Evolutionary conservation across 1,140 invertebrate species (phyloP).

Genomic region (Plectus sambesii): DNA sequence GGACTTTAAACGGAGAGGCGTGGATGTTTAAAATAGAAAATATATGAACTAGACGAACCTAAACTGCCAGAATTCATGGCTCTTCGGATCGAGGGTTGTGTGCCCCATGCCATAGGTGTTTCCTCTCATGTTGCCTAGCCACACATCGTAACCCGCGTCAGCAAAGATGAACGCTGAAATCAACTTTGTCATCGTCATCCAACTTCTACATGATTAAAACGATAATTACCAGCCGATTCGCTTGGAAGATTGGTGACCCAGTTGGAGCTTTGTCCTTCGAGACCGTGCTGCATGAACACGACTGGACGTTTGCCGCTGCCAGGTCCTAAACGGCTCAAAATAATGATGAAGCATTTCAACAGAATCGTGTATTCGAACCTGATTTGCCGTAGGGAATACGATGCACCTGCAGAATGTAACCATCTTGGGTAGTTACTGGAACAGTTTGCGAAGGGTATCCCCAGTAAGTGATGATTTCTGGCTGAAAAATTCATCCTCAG

Average conservation of each 20-base stretch:
- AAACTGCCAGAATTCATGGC: conserved; percentile 46
- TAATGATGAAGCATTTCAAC: no score
- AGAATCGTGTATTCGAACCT: background rate
- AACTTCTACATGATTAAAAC: no score
- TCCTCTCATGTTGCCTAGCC: conserved; percentile 59
- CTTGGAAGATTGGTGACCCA: conserved; percentile 59
- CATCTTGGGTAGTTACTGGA: conserved; percentile 57
- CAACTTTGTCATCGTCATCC: no score
- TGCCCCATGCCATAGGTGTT: conserved; percentile 56
- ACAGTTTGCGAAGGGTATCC: conserved; percentile 60
- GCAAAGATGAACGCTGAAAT: conserved; percentile 54
- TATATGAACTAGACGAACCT: conserved; percentile 11
- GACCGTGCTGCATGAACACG: conserved; percentile 58
- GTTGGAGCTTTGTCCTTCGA: conserved; percentile 61
- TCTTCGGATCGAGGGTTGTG: conserved; percentile 28
- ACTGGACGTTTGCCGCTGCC: conserved; percentile 1
- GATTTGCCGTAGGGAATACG: conserved; percentile 54
- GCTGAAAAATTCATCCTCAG: no score
- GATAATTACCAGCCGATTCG: no score
- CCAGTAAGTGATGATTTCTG: conserved; percentile 30
- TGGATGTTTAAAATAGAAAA: no score
- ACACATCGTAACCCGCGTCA: conserved; percentile 62
- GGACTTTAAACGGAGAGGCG: no score
- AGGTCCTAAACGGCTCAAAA: conserved; percentile 3
- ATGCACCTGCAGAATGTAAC: conserved; percentile 61